A percentile compares a stretch with the other conserved stretches of the same genome.
phyloP scores from a whole-genome alignment of 2,113 vertebrate species.

The Noturus placidus region DNA sequence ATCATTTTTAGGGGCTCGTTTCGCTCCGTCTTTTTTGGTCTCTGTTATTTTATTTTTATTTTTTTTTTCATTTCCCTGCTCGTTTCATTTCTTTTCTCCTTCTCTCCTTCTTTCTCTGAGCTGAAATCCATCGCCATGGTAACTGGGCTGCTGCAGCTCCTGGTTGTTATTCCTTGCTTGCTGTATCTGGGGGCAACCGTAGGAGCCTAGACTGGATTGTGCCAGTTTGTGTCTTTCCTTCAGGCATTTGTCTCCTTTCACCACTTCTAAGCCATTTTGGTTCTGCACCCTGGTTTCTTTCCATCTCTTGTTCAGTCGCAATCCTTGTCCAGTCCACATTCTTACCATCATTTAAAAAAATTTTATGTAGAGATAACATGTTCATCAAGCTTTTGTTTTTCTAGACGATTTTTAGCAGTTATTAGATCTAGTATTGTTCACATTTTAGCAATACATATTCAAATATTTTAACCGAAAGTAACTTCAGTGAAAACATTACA shows the following conservation, averaged over 20 bases:
- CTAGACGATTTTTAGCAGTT: not conserved
- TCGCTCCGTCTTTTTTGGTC: not conserved
- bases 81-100: slow-evolving; percentile 12
- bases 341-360: not conserved
- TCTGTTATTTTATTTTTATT: not conserved
- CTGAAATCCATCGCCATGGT: slow-evolving; percentile 75
- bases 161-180: slow-evolving; percentile 73
- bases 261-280: slow-evolving; percentile 41
- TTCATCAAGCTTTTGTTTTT: not conserved
- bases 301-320: slow-evolving; percentile 9
- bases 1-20: not conserved
- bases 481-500: not conserved
- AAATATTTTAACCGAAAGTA: not conserved
- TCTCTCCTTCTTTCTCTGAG: slow-evolving; percentile 49
- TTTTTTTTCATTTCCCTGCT: not conserved
- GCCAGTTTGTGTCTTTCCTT: slow-evolving; percentile 67
- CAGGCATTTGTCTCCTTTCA: slow-evolving; percentile 32
- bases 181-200: slow-evolving; percentile 83
- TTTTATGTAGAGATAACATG: not conserved
- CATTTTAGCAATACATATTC: not conserved
- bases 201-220: slow-evolving; percentile 73
- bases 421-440: not conserved
- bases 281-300: slow-evolving; percentile 1
- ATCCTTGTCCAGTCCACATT: slow-evolving; percentile 6
- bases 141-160: slow-evolving; percentile 76